Evolutionary conservation across 1,140 invertebrate genomes (phyloP).

Genomic region (Tetragnatha versicolor): DNA sequence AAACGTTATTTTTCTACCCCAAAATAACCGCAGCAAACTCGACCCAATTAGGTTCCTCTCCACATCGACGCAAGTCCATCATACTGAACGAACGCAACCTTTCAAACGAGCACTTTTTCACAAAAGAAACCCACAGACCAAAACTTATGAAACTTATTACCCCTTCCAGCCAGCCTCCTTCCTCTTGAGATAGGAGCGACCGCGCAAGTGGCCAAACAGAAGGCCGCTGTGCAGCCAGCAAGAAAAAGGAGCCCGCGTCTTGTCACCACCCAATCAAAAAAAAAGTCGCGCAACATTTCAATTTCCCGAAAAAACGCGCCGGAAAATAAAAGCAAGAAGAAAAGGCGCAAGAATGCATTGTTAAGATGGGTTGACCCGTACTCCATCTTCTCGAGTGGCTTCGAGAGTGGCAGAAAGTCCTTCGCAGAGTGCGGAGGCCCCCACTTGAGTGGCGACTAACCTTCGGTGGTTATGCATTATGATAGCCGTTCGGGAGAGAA

Average conservation of each 20-base stretch:
- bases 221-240: not conserved
- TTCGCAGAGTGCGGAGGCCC: not conserved
- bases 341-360: conserved; percentile 6
- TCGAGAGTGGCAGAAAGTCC: conserved; percentile 1
- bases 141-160: no score
- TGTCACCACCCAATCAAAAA: not conserved
- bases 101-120: no score
- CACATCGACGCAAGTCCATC: no score
- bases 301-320: not conserved
- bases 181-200: no score
- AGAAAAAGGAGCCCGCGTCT: not conserved
- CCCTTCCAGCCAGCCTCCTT: no score
- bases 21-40: no score
- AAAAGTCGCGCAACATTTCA: not conserved
- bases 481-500: conserved; percentile 44
- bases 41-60: no score
- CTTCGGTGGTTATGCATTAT: conserved; percentile 37
- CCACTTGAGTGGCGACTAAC: conserved; percentile 30
- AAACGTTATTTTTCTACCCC: no score
- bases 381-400: not conserved
- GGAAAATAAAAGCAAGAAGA: not conserved
- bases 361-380: conserved; percentile 41
- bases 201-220: no score
- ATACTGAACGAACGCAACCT: no score
- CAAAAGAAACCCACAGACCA: no score